These are phyloP conservation scores for Griposia aprilina DNA, from an alignment of 2,888 invertebrate species.

Conservation along the genomic window DNA sequence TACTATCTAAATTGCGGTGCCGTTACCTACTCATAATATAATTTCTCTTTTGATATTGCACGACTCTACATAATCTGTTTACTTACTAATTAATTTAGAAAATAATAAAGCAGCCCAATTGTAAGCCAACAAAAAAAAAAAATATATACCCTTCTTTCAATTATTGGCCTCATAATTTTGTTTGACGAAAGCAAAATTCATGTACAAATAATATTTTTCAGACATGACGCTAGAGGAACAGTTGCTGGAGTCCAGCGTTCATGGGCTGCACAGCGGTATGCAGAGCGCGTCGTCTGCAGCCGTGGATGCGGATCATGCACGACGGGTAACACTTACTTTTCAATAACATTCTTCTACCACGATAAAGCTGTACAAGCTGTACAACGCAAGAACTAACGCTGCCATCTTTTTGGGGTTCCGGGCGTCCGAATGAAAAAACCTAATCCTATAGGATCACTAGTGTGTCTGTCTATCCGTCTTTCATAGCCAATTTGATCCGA, in stretches of 20 bases:
- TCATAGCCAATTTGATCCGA: no score
- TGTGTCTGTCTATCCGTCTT: no score
- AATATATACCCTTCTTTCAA: neutral
- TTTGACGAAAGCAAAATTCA: neutral
- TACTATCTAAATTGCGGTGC: neutral
- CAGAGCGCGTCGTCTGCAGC: constrained; percentile 24
- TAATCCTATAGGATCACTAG: no score
- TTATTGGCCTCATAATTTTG: neutral
- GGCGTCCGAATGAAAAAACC: no score
- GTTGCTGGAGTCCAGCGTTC: constrained; percentile 70
- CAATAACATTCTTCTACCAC: neutral
- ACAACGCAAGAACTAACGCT: neutral
- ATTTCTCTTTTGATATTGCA: neutral
- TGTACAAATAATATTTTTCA: constrained; percentile 59
- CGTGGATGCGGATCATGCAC: constrained; percentile 65
- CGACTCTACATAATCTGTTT: neutral
- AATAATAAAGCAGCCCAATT: neutral
- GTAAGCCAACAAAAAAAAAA: neutral
- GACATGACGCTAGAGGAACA: constrained; percentile 84
- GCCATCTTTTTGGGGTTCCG: neutral
- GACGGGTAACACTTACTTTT: constrained; percentile 70
- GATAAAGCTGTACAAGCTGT: neutral
- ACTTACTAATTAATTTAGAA: neutral
- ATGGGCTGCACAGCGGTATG: constrained; percentile 70
- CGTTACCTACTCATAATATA: neutral